Evolutionary conservation across 1,140 invertebrate genomes (phyloP), one percentile per base, ranked within the genome.

Genomic region (Proctacanthus coquilletti): DNA sequence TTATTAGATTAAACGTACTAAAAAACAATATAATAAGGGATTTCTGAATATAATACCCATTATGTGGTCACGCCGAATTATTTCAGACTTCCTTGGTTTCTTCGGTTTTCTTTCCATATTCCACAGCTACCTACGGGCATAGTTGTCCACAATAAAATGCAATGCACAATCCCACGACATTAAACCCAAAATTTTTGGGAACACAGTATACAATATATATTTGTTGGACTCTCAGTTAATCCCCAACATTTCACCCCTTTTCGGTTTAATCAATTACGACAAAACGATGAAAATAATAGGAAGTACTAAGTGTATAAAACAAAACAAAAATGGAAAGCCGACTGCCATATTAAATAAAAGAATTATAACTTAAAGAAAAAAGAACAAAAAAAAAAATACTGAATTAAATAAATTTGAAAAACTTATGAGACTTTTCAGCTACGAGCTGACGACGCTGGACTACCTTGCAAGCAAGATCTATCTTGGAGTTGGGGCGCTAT

Each of bases 401-500:
- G 15, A 36, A 29, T 8, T 15, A 36, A 36, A 36, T 11, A 36
- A 36, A 36, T 9, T n/a, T n/a, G n/a, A n/a, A n/a, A n/a, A n/a
- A n/a, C n/a, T n/a, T n/a, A n/a, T n/a, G n/a, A n/a, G n/a, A n/a
- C n/a, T 33, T 33, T 9, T 9, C 15, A 33, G 11, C 33, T 18
- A 36, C 9, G 10, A 23, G 13, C 18, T 23, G 25, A 36, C 9
- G 10, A 21, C 5, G 14, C 3, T 9, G 35, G 18, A 25, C 13
- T 25, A 9, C 8, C 8, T n/a, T 19, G 9, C 17, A 41, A 21
- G 35, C 15, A 33, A 41, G 38, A 15, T 33, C 20, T 13, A 4
- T 35, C 38, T 50, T 49, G 48, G 47, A 50, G 48, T 45, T 47
- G 47, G 48, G 48, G 49, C 43, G 48, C 47, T n/a, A 47, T 37